A percentile compares a stretch with the other conserved stretches of the same genome.
phyloP scores from a whole-genome alignment of 1,140 invertebrate genomes.

The Drosophila hydei region DNA sequence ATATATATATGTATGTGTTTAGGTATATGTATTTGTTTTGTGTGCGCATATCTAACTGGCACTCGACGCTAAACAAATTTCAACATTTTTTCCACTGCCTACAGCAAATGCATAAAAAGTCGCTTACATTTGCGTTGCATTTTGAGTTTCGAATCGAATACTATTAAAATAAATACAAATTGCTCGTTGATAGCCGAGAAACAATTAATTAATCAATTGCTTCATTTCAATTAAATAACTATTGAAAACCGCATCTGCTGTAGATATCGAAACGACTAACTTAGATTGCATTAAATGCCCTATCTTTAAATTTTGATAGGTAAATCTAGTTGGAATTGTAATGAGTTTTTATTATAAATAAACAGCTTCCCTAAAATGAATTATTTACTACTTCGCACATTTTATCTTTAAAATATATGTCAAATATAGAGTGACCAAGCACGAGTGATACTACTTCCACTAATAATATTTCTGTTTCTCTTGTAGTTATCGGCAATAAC shows the following conservation, averaged over 20 bases:
- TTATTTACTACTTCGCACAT: too few relatives aligned
- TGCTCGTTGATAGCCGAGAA: constrained; percentile 1
- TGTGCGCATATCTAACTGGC: constrained; percentile 22
- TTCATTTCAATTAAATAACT: neutral
- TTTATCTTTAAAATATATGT: too few relatives aligned
- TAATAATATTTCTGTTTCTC: too few relatives aligned
- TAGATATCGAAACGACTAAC: too few relatives aligned
- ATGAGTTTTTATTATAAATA: too few relatives aligned
- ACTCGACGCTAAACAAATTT: constrained; percentile 43
- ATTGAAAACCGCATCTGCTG: neutral
- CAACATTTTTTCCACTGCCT: constrained; percentile 11
- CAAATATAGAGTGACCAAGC: too few relatives aligned
- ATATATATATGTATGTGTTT: neutral
- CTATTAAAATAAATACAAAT: constrained; percentile 24
- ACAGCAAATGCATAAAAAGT: constrained; percentile 23
- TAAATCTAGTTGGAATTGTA: too few relatives aligned
- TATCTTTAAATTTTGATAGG: too few relatives aligned
- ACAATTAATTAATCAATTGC: constrained; percentile 24
- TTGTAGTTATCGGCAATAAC: too few relatives aligned
- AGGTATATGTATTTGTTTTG: neutral
- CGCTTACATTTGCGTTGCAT: constrained; percentile 8
- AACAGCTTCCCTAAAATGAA: too few relatives aligned
- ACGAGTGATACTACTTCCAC: too few relatives aligned
- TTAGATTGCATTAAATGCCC: too few relatives aligned
- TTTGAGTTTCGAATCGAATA: constrained; percentile 15